Evolutionary conservation across 2,113 vertebrate genomes (phyloP).

Genomic region (Aspidoscelis tigris): DNA sequence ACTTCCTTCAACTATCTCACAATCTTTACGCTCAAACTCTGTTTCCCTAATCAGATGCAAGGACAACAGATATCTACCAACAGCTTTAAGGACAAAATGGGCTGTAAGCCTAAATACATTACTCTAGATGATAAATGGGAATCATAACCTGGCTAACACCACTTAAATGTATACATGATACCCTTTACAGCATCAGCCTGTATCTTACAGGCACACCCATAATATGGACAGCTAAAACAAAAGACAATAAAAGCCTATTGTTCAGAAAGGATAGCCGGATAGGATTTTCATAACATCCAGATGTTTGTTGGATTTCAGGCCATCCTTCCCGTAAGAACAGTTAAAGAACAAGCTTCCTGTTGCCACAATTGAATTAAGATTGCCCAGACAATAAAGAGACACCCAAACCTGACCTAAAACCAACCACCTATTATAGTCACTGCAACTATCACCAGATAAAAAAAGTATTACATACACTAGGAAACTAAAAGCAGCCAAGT

Average conservation of each 20-base stretch:
- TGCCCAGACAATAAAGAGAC: not conserved
- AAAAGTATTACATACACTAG: fast-evolving
- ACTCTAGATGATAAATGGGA: not conserved
- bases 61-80: not conserved
- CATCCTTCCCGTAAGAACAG: not conserved
- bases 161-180: not conserved
- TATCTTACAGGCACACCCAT: conserved; percentile 32
- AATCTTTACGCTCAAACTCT: not conserved
- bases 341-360: not conserved
- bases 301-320: not conserved
- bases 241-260: conserved; percentile 51
- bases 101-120: not conserved
- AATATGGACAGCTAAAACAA: conserved; percentile 51
- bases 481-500: conserved; percentile 16
- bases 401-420: not conserved
- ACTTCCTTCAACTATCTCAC: not conserved
- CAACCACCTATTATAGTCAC: not conserved
- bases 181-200: not conserved
- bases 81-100: not conserved
- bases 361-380: not conserved
- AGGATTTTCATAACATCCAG: not conserved
- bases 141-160: not conserved
- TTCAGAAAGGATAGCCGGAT: conserved; percentile 34
- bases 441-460: not conserved
- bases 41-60: not conserved